Evolutionary conservation across 2,888 invertebrate genomes (phyloP).

Genomic region (Microdon myrmicae): DNA sequence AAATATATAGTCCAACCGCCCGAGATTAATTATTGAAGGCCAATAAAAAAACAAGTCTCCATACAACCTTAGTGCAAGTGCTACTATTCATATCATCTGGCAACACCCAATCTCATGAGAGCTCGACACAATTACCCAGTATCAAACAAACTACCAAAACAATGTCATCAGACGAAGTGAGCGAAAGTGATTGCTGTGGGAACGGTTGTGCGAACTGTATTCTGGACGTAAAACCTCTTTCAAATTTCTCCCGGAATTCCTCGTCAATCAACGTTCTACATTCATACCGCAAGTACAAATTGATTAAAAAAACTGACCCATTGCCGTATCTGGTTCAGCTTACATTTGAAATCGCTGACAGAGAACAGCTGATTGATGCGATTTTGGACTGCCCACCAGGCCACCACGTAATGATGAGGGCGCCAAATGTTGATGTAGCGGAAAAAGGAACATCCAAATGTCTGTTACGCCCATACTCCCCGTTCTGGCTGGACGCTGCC

Average conservation of each 20-base stretch:
- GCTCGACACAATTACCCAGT: too few relatives aligned
- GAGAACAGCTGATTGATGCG: conserved; percentile 32
- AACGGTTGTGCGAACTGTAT: conserved; percentile 65
- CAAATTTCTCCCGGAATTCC: conserved; percentile 51
- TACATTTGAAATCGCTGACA: conserved; percentile 55
- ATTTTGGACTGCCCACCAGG: conserved; percentile 60
- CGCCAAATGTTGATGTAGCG: conserved; percentile 8
- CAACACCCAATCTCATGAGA: too few relatives aligned
- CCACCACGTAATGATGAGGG: conserved; percentile 54
- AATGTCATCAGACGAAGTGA: conserved; percentile 24
- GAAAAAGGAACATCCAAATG: conserved; percentile 10
- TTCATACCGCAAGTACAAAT: conserved; percentile 39
- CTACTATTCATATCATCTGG: too few relatives aligned
- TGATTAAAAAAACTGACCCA: conserved; percentile 19
- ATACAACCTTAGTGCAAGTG: too few relatives aligned
- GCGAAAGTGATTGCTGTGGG: conserved; percentile 62
- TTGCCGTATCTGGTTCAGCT: conserved; percentile 54
- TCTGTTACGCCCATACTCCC: conserved; percentile 63
- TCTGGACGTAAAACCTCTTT: conserved; percentile 56
- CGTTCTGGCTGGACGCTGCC: conserved; percentile 59
- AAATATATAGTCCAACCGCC: too few relatives aligned
- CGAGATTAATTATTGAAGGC: too few relatives aligned
- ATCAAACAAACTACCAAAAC: too few relatives aligned
- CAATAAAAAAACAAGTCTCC: too few relatives aligned
- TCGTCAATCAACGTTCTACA: conserved; percentile 43